Evolutionary conservation across 2,797 vertebrate genomes (phyloP), one percentile per base, ranked within the genome.

Genomic region (Syngnathus rostellatus): DNA sequence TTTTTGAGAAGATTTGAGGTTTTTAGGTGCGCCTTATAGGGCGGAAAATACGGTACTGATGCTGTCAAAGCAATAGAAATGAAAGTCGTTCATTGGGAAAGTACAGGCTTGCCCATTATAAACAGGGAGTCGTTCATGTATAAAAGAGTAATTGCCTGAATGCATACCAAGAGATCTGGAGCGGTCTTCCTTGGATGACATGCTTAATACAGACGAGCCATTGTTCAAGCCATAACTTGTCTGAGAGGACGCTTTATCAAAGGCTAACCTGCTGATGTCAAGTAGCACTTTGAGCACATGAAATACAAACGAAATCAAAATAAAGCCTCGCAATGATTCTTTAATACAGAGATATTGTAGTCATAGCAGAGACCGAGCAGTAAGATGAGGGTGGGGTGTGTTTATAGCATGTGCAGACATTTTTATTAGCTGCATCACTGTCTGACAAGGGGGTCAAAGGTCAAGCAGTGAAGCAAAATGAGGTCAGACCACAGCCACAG

Each of bases 151-250:
- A 88, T 87, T 88, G 80, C 78, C 62, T 81, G 83, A 77, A 81
- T 81, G 74, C 83, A 87, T 88, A 84, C 88, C 79, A 46, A 73
- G 69, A 62, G 75, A 76, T 84, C 73, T 77, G 6, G 58, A 83
- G 81, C 81, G 88, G 89, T 90, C 87, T 83, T 84, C 73, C 72
- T 72, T 53, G 71, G 81, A 81, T 85, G 73, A 88, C 84, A 81
- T 78, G 85, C 80, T 23, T 23, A 23, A 77, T 79, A 87, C 84
- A 78, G 76, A 81, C n/a, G 73, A 82, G 79, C 81, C 72, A 80
- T 82, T 88, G 86, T 87, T 88, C 87, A 77, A 84, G 88, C 83
- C 76, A 63, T 73, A 75, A 89, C 91, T 82, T 86, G 91, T 81
- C 77, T 74, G 60, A 45, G 69, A 74, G 75, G 75, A 78, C 76